Evolutionary conservation across 2,797 vertebrate species (phyloP), one percentile per base, ranked within the genome.

Genomic region (Cebuella pygmaea): DNA sequence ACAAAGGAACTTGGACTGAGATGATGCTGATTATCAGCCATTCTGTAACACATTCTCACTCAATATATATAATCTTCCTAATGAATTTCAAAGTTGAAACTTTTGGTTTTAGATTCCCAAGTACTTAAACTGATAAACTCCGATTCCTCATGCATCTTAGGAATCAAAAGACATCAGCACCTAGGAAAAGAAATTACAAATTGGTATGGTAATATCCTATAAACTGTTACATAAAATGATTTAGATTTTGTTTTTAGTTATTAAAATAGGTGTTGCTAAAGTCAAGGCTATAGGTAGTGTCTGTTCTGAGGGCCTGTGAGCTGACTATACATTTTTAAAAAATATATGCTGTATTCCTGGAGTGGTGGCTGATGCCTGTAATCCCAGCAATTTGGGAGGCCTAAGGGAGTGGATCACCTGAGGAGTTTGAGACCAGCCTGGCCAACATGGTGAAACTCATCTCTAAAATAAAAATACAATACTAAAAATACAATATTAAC

Each of bases 11-110:
- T 33, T 93, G 8, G 22, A 15, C 90, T 85, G 95, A 95, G 24
- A 82, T 94, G 70, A 89, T 61, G 95, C 93, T 95, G 36, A 79
- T 93, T 96, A 97, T 92, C 93, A 96, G 94, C 46, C 12, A 11
- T 95, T 93, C 95, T 94, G 61, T 67, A 86, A 26, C 80, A 55
- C 41, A 10, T 30, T 30, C 44, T 87, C 7, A 81, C 81, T 94
- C 59, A 88, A 41, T 94, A 95, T 92, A 86, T 0, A 86, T 0
- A 44, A 72, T 92, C 80, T 93, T 88, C 92, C 83, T 85, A 85
- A 96, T 74, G 50, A 95, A 39, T 81, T 41, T 81, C 59, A 95
- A 89, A 95, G 57, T 1, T 80, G 90, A 94, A 97, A 97, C 78
- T 46, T 93, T 89, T 93, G 41, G 41, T 70, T 96, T 95, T 95